phyloP scores from a whole-genome alignment of 2,797 vertebrate genomes.

The Sarcoramphus papa region DNA sequence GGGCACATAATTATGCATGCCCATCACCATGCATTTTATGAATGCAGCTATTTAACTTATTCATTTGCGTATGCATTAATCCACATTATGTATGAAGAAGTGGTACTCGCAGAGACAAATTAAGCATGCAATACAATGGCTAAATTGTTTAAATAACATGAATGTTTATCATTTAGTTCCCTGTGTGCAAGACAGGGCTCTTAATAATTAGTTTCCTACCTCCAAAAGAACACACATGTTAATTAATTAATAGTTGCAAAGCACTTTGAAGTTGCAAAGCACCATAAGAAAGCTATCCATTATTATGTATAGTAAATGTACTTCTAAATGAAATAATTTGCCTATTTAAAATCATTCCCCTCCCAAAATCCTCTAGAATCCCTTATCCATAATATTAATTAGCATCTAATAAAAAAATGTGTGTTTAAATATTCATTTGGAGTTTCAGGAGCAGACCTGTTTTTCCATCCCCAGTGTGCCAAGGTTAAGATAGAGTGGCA shows the following conservation, averaged over 20 bases:
- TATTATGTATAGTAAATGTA: conserved; percentile 6
- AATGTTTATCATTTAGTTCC: conserved; percentile 38
- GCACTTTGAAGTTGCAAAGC: conserved; percentile 50
- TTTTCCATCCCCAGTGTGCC: not conserved
- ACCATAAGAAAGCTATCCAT: conserved; percentile 20
- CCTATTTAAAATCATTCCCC: not conserved
- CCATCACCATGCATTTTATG: not conserved
- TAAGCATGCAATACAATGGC: conserved; percentile 16
- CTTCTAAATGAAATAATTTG: conserved; percentile 19
- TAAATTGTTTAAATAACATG: conserved; percentile 52
- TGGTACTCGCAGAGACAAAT: not conserved
- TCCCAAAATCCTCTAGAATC: conserved; percentile 1
- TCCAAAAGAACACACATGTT: conserved; percentile 34
- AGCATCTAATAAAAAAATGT: not conserved
- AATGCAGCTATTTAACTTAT: not conserved
- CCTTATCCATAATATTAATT: not conserved
- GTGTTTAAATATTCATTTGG: not conserved
- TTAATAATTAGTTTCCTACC: conserved; percentile 53
- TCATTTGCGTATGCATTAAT: conserved; percentile 27
- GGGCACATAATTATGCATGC: not conserved
- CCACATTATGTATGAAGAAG: conserved; percentile 10
- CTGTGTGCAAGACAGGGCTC: conserved; percentile 15
- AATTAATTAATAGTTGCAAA: conserved; percentile 57
- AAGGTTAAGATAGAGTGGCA: not conserved
- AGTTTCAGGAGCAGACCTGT: not conserved